Evolutionary conservation across 2,888 invertebrate genomes (phyloP), one percentile per base, ranked within the genome.

Genomic region (Eupithecia tripunctaria): DNA sequence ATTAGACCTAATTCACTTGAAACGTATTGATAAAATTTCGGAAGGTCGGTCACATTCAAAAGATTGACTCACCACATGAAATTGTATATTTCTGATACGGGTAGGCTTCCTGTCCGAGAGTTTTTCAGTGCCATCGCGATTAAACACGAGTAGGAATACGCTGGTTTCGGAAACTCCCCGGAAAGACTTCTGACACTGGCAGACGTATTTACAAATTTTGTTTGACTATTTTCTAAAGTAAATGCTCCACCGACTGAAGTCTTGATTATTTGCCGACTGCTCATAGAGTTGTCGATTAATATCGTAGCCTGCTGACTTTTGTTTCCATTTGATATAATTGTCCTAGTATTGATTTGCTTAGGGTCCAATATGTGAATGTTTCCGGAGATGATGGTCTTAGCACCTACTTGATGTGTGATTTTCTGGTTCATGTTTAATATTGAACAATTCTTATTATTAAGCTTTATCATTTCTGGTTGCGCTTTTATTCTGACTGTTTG

Each of bases 71-170:
- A 98, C 97, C 98, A 99, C 97, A 99, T 99, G 88, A 99, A 99
- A 89, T 98, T 98, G 91, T 99, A 99, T 82, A 99, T 99, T 94
- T 99, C 99, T 15, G 99, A 99, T 47, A 99, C 99, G 5, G 99
- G 99, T 84, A 99, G 93, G 84, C 98, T 98, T 71, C 99, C 99
- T 71, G 97, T 97, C 82, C 97, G 96, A 76, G 99, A 99, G 90
- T 99, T 99, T 92, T 99, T 99, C 77, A 99, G 94, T 6, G 99
- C 99, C 97, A 99, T 97, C 1, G 99, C 99, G 87, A 99, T 99
- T 79, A 99, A 95, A 93, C 99, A 99, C 74, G 99, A 99, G 90
- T 99, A 99, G 18, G 99, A 99, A 92, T 99, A 99, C 4, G 98
- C 98, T 7, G 99, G 99, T 91, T 99, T 99, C 0, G 99, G 99